Conservation (phyloP, 2,888 invertebrate species). For the Volucella zonaria region DNA sequence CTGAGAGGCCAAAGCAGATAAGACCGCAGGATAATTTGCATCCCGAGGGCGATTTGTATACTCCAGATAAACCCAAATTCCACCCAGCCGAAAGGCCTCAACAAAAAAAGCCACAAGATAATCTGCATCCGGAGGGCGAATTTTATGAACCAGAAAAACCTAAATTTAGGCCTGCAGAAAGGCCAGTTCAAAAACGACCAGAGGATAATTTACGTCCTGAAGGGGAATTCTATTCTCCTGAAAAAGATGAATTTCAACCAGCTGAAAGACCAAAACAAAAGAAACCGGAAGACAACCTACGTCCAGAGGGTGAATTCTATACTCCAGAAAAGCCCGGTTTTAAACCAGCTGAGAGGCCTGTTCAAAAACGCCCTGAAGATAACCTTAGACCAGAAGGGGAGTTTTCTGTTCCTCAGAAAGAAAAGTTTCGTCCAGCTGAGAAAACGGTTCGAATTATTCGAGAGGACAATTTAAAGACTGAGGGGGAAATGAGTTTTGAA, state of each 20-base stretch:
- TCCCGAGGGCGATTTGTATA: slow-evolving; percentile 84
- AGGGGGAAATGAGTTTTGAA: slow-evolving; percentile 84
- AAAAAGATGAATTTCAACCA: slow-evolving; percentile 83
- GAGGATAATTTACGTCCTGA: slow-evolving; percentile 84
- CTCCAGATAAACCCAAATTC: slow-evolving; percentile 82
- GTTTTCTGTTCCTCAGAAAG: slow-evolving; percentile 82
- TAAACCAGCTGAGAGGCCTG: slow-evolving; percentile 81
- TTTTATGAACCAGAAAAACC: slow-evolving; percentile 83
- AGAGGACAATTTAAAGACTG: slow-evolving; percentile 84
- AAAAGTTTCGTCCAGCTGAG: slow-evolving; percentile 83
- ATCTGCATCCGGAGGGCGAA: slow-evolving; percentile 85
- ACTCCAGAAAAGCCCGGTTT: slow-evolving; percentile 78
- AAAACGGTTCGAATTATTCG: slow-evolving; percentile 81
- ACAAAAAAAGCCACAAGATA: slow-evolving; percentile 83
- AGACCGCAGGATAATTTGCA: slow-evolving; percentile 84
- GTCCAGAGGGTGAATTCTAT: slow-evolving; percentile 85
- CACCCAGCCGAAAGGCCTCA: slow-evolving; percentile 83
- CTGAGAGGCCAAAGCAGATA: slow-evolving; percentile 82
- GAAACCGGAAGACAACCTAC: slow-evolving; percentile 83
- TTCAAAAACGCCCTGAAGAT: slow-evolving; percentile 83
- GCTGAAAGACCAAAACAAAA: slow-evolving; percentile 82
- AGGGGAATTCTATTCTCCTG: slow-evolving; percentile 84
- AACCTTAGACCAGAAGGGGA: slow-evolving; percentile 85
- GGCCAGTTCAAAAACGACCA: slow-evolving; percentile 81
- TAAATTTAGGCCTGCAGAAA: slow-evolving; percentile 82